Percentiles rank a stretch among this genome's conserved stretches.
Conservation (phyloP, 2,113 vertebrate genomes). For the Trogon melanurus region DNA sequence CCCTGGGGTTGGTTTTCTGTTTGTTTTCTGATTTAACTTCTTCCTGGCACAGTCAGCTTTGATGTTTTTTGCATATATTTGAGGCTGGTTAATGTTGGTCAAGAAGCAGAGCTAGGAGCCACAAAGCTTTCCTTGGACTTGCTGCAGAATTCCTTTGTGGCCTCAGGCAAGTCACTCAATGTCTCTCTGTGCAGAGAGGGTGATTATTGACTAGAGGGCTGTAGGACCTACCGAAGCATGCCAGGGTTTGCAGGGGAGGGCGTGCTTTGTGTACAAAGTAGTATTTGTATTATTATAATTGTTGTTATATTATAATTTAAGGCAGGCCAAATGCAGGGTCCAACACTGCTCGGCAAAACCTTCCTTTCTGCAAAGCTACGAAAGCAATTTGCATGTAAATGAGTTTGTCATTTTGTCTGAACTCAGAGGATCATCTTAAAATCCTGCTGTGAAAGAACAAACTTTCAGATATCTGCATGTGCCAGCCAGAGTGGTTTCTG, state of each 20-base stretch:
- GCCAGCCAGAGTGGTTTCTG: slow-evolving; percentile 19
- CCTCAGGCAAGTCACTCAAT: slow-evolving; percentile 60
- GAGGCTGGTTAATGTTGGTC: slow-evolving; percentile 46
- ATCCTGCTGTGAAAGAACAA: slow-evolving; percentile 56
- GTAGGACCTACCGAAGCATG: slow-evolving; percentile 64
- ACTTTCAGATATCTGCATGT: slow-evolving; percentile 48
- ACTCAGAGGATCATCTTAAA: slow-evolving; percentile 66
- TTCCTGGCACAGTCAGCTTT: slow-evolving; percentile 40
- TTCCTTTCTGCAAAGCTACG: slow-evolving; percentile 62
- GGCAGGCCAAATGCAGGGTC: slow-evolving; percentile 57
- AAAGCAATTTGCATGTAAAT: slow-evolving; percentile 73
- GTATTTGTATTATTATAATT: slow-evolving; percentile 66
- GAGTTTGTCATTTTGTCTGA: slow-evolving; percentile 69
- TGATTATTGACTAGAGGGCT: slow-evolving; percentile 60
- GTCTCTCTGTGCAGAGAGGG: slow-evolving; percentile 46
- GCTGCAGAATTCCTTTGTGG: slow-evolving; percentile 61
- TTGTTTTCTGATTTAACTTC: slow-evolving; percentile 58
- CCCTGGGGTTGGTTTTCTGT: not conserved
- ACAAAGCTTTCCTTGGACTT: slow-evolving; percentile 57
- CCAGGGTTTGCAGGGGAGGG: slow-evolving; percentile 56
- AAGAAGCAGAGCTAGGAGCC: slow-evolving; percentile 57
- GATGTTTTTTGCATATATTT: slow-evolving; percentile 52
- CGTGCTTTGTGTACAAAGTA: slow-evolving; percentile 69
- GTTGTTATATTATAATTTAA: slow-evolving; percentile 70
- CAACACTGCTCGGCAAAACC: slow-evolving; percentile 40